phyloP scores from a whole-genome alignment of 2,888 invertebrate genomes.

The Andrena bicolor region DNA sequence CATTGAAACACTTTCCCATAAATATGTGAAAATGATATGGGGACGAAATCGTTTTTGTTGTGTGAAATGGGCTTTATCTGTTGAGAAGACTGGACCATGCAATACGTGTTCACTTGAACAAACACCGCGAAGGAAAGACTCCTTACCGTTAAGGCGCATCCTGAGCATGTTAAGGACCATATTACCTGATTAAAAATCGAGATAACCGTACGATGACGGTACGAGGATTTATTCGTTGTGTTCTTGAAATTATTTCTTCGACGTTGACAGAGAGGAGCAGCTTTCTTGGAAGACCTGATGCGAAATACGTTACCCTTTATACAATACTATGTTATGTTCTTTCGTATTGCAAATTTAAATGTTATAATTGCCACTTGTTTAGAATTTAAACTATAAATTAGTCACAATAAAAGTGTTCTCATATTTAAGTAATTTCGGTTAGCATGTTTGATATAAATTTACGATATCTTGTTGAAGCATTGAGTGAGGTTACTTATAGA shows the following conservation, averaged over 20 bases:
- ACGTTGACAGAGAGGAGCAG: not conserved
- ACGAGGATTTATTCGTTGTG: conserved; percentile 34
- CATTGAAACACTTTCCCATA: not conserved
- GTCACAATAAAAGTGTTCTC: no score
- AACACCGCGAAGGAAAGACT: conserved; percentile 36
- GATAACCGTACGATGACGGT: conserved; percentile 39
- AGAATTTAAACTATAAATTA: no score
- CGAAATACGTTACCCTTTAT: not conserved
- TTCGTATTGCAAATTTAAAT: no score
- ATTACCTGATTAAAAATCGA: conserved; percentile 49
- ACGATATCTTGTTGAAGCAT: no score
- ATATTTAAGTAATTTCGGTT: no score
- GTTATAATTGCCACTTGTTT: not conserved
- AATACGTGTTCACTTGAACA: conserved; percentile 40
- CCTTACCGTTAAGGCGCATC: conserved; percentile 42
- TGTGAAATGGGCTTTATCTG: conserved; percentile 25
- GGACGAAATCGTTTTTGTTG: conserved; percentile 15
- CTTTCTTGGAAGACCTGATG: conserved; percentile 15
- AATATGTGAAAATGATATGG: not conserved
- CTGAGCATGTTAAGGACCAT: conserved; percentile 41
- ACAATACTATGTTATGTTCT: no score
- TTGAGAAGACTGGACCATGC: conserved; percentile 28
- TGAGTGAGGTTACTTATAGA: no score
- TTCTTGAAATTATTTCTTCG: conserved; percentile 3
- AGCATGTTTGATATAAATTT: no score